These are phyloP conservation scores for Ia io DNA, from an alignment of 2,113 vertebrate species.

Conservation along the genomic window DNA sequence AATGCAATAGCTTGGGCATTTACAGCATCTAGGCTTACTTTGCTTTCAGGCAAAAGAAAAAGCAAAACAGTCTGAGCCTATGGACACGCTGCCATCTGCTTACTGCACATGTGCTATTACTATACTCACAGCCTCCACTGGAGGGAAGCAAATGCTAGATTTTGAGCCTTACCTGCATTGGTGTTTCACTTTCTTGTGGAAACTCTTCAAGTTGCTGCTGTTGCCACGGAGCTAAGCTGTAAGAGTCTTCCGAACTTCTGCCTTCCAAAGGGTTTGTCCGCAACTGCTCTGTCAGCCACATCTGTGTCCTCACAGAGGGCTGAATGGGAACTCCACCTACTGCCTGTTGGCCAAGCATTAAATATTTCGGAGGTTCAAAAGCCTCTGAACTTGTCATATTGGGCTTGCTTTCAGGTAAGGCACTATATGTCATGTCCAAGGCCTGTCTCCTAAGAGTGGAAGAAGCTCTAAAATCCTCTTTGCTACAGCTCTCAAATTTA, in stretches of 20 bases:
- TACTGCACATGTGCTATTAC: not conserved
- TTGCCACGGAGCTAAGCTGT: constrained; percentile 81
- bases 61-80: not conserved
- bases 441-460: constrained; percentile 85
- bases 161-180: constrained; percentile 85
- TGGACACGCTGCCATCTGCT: not conserved
- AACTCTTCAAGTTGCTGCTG: constrained; percentile 83
- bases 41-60: not conserved
- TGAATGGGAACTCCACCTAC: constrained; percentile 89
- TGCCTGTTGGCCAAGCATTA: constrained; percentile 83
- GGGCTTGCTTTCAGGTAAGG: constrained; percentile 89
- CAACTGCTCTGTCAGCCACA: constrained; percentile 96
- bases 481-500: constrained; percentile 84
- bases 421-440: constrained; percentile 89
- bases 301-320: constrained; percentile 91
- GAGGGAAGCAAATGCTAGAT: constrained; percentile 79
- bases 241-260: constrained; percentile 80
- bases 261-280: constrained; percentile 88
- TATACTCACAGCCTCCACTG: constrained; percentile 60
- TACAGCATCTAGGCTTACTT: not conserved
- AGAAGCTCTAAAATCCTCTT: constrained; percentile 79
- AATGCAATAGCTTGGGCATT: not conserved
- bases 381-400: constrained; percentile 60
- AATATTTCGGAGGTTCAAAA: constrained; percentile 80
- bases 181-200: constrained; percentile 77